Conservation (phyloP, 2,797 vertebrate species). For the Xerus rutilus region DNA sequence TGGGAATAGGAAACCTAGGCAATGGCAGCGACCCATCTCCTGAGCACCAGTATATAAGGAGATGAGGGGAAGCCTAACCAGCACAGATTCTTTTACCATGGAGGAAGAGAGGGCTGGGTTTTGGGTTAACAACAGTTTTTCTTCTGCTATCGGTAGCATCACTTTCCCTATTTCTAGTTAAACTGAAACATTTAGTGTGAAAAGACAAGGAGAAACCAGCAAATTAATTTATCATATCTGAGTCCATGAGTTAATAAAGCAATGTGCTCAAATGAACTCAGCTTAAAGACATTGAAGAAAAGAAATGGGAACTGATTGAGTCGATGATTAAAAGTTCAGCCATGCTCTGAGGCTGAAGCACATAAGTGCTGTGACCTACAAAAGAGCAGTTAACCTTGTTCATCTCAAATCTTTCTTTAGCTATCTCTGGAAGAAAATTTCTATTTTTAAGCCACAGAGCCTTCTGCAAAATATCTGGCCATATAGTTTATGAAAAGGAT, state of each 20-base stretch:
- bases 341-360: constrained; percentile 25
- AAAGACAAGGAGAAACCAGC: neutral
- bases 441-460: constrained; percentile 82
- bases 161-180: neutral
- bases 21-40: accelerated
- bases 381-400: constrained; percentile 80
- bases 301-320: neutral
- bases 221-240: neutral
- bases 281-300: neutral
- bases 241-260: neutral
- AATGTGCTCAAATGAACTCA: constrained; percentile 10
- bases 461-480: constrained; percentile 79
- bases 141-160: neutral
- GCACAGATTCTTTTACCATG: neutral
- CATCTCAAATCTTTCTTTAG: constrained; percentile 81
- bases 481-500: constrained; percentile 73
- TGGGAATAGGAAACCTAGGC: neutral
- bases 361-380: constrained; percentile 79
- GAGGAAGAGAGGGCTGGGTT: neutral
- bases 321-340: constrained; percentile 63
- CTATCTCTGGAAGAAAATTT: constrained; percentile 82
- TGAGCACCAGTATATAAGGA: neutral
- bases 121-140: neutral
- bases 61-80: neutral
- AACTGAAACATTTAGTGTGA: constrained; percentile 2